These are phyloP conservation scores for Callorhinus ursinus DNA, from an alignment of 2,113 vertebrate genomes.

Conservation along the genomic window DNA sequence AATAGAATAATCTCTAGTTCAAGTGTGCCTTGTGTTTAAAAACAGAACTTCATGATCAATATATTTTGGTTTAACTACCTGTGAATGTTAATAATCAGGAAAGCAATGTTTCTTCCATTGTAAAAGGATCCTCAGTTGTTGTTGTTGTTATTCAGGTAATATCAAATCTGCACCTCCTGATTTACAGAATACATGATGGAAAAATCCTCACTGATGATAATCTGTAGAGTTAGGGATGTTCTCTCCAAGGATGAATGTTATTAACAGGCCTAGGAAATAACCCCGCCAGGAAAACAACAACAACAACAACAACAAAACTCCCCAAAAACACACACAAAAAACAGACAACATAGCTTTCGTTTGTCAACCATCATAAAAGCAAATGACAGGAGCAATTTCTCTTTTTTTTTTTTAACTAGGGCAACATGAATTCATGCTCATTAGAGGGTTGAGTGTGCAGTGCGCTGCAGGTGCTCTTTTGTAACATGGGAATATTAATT, in stretches of 20 bases:
- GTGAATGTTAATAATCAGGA: slow-evolving; percentile 19
- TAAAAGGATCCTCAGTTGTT: background rate
- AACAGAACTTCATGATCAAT: background rate
- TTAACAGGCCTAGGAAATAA: slow-evolving; percentile 48
- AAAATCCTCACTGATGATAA: background rate
- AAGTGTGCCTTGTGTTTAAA: slow-evolving; percentile 28
- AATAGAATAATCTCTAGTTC: slow-evolving; percentile 24
- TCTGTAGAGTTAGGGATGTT: background rate
- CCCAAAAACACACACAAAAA: background rate
- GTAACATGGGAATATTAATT: slow-evolving; percentile 78
- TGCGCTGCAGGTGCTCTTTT: slow-evolving; percentile 81
- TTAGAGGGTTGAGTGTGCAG: slow-evolving; percentile 40
- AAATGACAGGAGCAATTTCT: slow-evolving; percentile 68
- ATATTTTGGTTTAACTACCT: background rate
- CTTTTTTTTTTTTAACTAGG: background rate
- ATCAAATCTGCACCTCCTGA: background rate
- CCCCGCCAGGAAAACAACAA: background rate
- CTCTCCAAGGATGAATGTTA: slow-evolving; percentile 47
- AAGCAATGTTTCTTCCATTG: background rate
- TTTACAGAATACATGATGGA: background rate
- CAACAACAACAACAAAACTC: background rate
- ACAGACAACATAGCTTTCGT: slow-evolving; percentile 55
- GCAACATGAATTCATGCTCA: slow-evolving; percentile 52
- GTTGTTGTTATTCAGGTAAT: background rate
- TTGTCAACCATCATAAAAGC: slow-evolving; percentile 68